phyloP scores from a whole-genome alignment of 2,797 vertebrate genomes.

The Cottoperca gobio region DNA sequence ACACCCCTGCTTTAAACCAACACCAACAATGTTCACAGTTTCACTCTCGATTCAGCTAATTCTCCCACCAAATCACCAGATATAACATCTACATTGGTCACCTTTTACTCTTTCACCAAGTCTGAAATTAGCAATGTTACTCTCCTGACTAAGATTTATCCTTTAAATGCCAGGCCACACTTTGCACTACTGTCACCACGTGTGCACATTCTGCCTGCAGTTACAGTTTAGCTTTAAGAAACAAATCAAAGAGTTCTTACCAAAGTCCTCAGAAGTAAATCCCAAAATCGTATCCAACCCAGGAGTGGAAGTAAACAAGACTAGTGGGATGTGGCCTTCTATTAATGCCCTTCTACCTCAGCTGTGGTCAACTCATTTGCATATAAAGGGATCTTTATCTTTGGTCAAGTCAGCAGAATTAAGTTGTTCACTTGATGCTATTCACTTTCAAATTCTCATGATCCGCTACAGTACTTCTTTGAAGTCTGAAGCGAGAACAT shows the following conservation, averaged over 20 bases:
- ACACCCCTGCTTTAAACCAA: not conserved
- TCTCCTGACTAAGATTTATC: not conserved
- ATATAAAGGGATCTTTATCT: constrained; percentile 46
- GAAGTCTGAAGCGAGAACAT: not conserved
- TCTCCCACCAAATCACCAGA: not conserved
- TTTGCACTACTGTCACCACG: not conserved
- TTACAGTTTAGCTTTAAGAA: not conserved
- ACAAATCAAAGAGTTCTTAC: constrained; percentile 23
- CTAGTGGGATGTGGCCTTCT: not conserved
- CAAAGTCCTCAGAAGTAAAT: constrained; percentile 3
- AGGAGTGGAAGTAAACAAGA: not conserved
- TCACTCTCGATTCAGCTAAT: not conserved
- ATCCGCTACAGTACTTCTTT: not conserved
- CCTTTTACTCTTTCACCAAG: not conserved
- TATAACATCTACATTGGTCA: not conserved
- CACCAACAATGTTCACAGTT: not conserved
- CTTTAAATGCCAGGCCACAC: not conserved
- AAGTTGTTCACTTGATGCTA: not conserved
- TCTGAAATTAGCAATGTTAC: not conserved
- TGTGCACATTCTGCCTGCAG: not conserved
- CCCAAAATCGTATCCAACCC: not conserved
- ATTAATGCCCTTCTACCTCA: not conserved
- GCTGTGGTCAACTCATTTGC: constrained; percentile 40
- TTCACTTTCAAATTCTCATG: not conserved
- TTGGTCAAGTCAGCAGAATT: constrained; percentile 9